These are phyloP conservation scores for Artemia franciscana DNA, from an alignment of 1,140 invertebrate species.

Conservation along the genomic window DNA sequence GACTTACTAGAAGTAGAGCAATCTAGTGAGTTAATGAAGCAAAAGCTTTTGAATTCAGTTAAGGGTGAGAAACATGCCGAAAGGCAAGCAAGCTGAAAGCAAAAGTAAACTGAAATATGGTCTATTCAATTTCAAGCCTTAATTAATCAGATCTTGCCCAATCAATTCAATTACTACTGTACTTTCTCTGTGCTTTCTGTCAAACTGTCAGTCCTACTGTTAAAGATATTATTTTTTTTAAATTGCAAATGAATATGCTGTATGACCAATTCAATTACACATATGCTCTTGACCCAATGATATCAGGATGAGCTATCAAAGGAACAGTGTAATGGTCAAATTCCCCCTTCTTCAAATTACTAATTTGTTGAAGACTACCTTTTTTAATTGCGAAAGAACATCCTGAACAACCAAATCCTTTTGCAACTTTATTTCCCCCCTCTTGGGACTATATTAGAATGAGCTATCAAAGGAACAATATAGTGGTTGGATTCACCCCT, in stretches of 20 bases:
- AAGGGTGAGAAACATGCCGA: too few relatives aligned
- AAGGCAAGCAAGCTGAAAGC: too few relatives aligned
- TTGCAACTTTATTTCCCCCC: conserved; percentile 74
- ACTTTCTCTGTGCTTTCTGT: too few relatives aligned
- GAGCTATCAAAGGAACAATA: conserved; percentile 73
- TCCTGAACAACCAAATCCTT: conserved; percentile 94
- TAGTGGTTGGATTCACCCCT: conserved; percentile 91
- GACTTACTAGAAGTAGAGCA: too few relatives aligned
- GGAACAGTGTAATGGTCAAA: conserved; percentile 95
- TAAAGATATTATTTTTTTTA: too few relatives aligned
- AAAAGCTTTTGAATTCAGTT: too few relatives aligned
- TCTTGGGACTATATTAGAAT: conserved; percentile 71
- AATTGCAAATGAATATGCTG: conserved; percentile 91
- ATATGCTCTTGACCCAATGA: conserved; percentile 72
- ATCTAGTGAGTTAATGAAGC: too few relatives aligned
- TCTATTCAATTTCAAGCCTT: too few relatives aligned
- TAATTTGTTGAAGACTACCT: conserved; percentile 91
- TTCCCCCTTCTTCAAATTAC: conserved; percentile 82
- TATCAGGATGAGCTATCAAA: conserved; percentile 62
- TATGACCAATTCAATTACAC: conserved; percentile 89
- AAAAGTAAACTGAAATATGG: too few relatives aligned
- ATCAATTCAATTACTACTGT: too few relatives aligned
- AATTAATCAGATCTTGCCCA: too few relatives aligned
- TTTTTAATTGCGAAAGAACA: conserved; percentile 77
- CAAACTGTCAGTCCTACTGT: too few relatives aligned